Base-by-base conservation (phyloP, 2,797 vertebrate genomes). In the Luscinia luscinia region DNA sequence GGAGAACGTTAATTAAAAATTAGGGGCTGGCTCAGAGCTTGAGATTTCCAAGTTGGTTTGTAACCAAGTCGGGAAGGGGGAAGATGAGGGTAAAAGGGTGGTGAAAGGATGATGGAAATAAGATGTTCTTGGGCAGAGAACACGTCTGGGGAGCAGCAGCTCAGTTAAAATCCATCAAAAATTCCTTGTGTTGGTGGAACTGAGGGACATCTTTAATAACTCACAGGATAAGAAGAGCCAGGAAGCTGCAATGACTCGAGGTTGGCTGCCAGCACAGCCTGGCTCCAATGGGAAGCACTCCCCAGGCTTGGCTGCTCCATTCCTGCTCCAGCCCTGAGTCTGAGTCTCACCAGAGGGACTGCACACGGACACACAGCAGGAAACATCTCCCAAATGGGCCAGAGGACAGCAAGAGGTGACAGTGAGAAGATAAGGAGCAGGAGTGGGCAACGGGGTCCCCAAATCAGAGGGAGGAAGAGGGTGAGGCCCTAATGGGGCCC, bases 291-390 rank as follows among this genome's bases (percentile, higher is more conserved):
- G 40, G 36, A 74, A 72, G 7, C 20, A 20, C 19, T 46, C 73
- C 36, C 36, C 68, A 59, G 66, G 58, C 36, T 51, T 41, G 58
- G 43, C 38, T 76, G 23, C 30, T 78, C 70, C 21, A 13, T 11
- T 68, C 17, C 84, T 90, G 49, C 15, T 61, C 28, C 11, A 19
- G 3, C 10, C 38, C 5, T 2, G 46, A 8, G 41, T 9, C 30
- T 1, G 55, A 6, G 43, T 17, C 27, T 32, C 86, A 48, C 22
- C 1, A 0, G 20, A 10, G 16, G 32, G 24, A 18, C 8, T 36
- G 72, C 12, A 8, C 40, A 8, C 1, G 3, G 3, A n/a, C 36
- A 21, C 0, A 9, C 43, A 21, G 22, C 0, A 1, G 75, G 30
- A 88, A 84, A 38, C 64, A 7, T 57, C 61, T 15, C 75, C 61